Evolutionary conservation across 2,797 vertebrate genomes (phyloP).

Genomic region (Adrianichthys oophorus): DNA sequence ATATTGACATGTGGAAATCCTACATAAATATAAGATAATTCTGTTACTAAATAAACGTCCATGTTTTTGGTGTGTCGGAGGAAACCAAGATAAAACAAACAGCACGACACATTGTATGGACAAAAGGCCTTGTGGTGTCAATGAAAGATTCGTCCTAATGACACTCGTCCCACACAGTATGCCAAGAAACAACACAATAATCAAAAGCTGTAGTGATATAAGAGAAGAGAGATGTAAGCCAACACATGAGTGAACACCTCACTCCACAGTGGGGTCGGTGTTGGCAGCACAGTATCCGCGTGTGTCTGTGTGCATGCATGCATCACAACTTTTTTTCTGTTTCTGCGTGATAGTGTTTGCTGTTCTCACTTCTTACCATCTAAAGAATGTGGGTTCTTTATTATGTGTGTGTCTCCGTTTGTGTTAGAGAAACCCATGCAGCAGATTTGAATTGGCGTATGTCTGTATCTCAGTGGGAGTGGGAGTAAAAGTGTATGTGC

Average conservation of each 20-base stretch:
- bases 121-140: conserved; percentile 24
- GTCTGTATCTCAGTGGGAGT: conserved; percentile 60
- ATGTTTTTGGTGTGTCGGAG: no score
- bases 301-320: conserved; percentile 30
- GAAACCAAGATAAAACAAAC: neutral
- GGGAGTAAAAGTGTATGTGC: conserved; percentile 59
- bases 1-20: no score
- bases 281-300: conserved; percentile 55
- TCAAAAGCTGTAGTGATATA: conserved; percentile 46
- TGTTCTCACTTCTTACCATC: conserved; percentile 42
- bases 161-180: conserved; percentile 37
- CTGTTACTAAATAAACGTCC: no score
- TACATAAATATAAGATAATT: no score
- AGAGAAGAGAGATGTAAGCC: conserved; percentile 53
- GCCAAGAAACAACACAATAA: conserved; percentile 41
- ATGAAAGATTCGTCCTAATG: conserved; percentile 33
- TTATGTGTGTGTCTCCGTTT: conserved; percentile 50
- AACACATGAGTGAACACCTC: conserved; percentile 64
- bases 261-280: conserved; percentile 66
- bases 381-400: conserved; percentile 50
- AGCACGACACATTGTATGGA: conserved; percentile 6
- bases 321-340: conserved; percentile 47
- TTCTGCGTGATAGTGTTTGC: conserved; percentile 52
- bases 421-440: conserved; percentile 52
- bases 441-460: conserved; percentile 45